Conservation (phyloP, 1,140 invertebrate species). For the Amyelois transitella region DNA sequence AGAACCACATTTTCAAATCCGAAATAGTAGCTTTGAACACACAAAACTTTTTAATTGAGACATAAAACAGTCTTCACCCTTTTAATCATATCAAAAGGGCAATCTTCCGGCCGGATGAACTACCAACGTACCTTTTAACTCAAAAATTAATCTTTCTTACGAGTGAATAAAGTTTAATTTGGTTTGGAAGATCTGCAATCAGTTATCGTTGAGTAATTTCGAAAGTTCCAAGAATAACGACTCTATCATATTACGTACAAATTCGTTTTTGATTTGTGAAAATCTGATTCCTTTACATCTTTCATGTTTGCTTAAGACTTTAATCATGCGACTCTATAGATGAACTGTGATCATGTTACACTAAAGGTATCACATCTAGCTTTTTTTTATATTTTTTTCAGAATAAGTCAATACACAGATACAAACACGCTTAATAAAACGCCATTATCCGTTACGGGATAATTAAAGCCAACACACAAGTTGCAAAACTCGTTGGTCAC, state of each 20-base stretch:
- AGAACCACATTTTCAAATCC: not conserved
- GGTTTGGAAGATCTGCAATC: conserved; percentile 16
- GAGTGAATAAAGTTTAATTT: conserved; percentile 19
- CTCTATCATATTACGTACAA: conserved; percentile 63
- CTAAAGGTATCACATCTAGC: conserved; percentile 4
- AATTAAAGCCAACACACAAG: no score
- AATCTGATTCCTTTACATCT: conserved; percentile 54
- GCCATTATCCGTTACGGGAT: no score
- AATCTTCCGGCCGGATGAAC: conserved; percentile 64
- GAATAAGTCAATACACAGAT: no score
- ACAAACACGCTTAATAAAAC: no score
- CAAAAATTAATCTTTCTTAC: conserved; percentile 22
- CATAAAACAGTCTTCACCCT: conserved; percentile 70
- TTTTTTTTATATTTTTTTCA: not conserved
- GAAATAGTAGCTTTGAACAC: not conserved
- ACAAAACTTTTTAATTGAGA: conserved; percentile 60
- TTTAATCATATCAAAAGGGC: conserved; percentile 72
- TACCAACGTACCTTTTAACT: conserved; percentile 20
- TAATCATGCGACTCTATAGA: conserved; percentile 33
- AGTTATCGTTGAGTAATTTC: conserved; percentile 48
- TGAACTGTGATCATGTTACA: conserved; percentile 10
- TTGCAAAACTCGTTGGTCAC: no score
- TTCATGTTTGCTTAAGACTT: conserved; percentile 42
- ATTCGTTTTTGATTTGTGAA: conserved; percentile 67
- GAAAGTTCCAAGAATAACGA: conserved; percentile 56